phyloP scores from a whole-genome alignment of 2,888 invertebrate species.

The Pachydiplax longipennis region DNA sequence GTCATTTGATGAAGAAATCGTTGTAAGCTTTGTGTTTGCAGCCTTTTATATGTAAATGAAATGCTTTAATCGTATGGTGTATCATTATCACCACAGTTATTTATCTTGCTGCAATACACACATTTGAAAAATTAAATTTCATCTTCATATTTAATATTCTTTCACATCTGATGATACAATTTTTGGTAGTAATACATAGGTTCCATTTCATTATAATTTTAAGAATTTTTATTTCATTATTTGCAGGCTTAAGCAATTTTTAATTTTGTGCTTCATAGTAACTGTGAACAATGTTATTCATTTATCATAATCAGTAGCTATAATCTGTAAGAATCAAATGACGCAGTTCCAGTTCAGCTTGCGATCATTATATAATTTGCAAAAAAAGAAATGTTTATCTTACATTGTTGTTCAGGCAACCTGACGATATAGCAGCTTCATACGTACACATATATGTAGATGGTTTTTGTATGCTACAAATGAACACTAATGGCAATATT shows the following conservation, averaged over 20 bases:
- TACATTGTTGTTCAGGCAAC: too few species aligned
- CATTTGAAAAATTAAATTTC: neutral
- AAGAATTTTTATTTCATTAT: neutral
- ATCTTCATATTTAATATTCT: neutral
- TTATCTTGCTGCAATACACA: slow-evolving; percentile 13
- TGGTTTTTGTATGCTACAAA: too few species aligned
- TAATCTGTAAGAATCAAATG: too few species aligned
- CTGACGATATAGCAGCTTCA: too few species aligned
- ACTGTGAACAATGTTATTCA: too few species aligned
- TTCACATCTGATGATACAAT: neutral
- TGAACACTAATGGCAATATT: too few species aligned
- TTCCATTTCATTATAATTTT: neutral
- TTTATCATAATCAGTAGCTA: too few species aligned
- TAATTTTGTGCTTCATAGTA: neutral
- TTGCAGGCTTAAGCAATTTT: neutral
- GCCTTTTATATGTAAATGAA: neutral
- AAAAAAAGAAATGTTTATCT: too few species aligned
- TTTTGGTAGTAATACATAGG: neutral
- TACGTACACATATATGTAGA: too few species aligned
- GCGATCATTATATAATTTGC: too few species aligned
- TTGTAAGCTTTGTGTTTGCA: slow-evolving; percentile 13
- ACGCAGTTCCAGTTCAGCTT: too few species aligned
- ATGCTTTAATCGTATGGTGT: neutral
- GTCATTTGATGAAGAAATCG: slow-evolving; percentile 24
- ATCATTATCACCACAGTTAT: slow-evolving; percentile 7